These are phyloP conservation scores for Zaprionus inermis DNA, from an alignment of 1,140 invertebrate genomes.

Conservation along the genomic window DNA sequence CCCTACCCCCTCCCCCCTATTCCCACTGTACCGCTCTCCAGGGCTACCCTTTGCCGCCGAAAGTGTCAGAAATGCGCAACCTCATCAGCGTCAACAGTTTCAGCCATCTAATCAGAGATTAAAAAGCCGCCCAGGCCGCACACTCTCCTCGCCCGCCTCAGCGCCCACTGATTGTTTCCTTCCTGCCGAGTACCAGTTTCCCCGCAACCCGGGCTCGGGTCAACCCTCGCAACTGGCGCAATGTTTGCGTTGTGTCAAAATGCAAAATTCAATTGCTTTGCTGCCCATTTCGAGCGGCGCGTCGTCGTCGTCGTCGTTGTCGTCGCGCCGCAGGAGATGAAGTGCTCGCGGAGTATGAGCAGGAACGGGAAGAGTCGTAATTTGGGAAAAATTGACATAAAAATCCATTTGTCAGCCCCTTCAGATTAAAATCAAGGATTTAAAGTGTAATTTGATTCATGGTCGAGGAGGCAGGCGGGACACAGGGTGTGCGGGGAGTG, in stretches of 20 bases:
- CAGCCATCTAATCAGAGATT: conserved; percentile 79
- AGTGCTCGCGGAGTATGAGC: too few species aligned
- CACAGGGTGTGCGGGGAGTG: conserved; percentile 17
- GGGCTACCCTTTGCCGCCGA: neutral
- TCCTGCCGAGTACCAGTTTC: conserved; percentile 16
- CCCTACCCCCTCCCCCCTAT: neutral
- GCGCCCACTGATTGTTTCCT: conserved; percentile 66
- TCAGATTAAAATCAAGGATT: conserved; percentile 84
- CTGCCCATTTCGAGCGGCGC: conserved; percentile 49
- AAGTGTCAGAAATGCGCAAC: conserved; percentile 66
- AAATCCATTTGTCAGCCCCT: conserved; percentile 84
- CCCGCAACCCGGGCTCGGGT: neutral
- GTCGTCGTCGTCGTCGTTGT: too few species aligned
- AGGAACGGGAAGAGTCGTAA: conserved; percentile 41
- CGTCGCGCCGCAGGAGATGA: too few species aligned
- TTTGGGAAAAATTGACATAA: conserved; percentile 71
- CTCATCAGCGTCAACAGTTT: conserved; percentile 72
- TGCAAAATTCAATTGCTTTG: conserved; percentile 82
- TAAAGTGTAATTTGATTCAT: conserved; percentile 84
- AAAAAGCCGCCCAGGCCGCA: conserved; percentile 61
- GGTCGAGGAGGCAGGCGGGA: conserved; percentile 19
- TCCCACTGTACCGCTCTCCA: neutral
- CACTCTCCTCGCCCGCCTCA: conserved; percentile 29
- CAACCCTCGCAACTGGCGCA: conserved; percentile 18
- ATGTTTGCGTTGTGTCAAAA: conserved; percentile 66